Percentiles rank a stretch among this genome's conserved stretches.
These are phyloP conservation scores for Drosophila sulfurigaster DNA, from an alignment of 1,140 invertebrate species.

Conservation along the genomic window DNA sequence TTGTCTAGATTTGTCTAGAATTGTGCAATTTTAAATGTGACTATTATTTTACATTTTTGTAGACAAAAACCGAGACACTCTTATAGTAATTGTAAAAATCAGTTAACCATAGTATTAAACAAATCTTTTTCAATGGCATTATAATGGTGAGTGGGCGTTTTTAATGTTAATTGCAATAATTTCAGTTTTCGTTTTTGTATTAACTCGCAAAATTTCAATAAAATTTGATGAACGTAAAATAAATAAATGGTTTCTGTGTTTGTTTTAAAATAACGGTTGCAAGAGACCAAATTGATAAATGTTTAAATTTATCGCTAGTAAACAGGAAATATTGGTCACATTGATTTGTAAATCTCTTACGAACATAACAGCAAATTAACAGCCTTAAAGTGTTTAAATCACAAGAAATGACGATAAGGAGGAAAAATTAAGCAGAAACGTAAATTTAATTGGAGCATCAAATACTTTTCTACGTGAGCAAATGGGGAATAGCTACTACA, in stretches of 20 bases:
- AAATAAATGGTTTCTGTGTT: conserved; percentile 14
- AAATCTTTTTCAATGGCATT: conserved; percentile 76
- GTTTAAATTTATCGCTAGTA: not conserved
- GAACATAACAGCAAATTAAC: no score
- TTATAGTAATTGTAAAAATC: conserved; percentile 76
- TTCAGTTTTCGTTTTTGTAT: conserved; percentile 78
- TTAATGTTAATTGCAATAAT: conserved; percentile 78
- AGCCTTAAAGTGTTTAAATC: no score
- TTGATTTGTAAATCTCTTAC: no score
- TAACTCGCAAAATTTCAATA: conserved; percentile 81
- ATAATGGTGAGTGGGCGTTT: conserved; percentile 73
- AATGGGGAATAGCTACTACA: no score
- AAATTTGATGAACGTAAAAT: conserved; percentile 79
- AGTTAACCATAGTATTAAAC: conserved; percentile 81
- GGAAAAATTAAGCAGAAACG: no score
- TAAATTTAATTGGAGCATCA: no score
- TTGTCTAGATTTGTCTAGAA: conserved; percentile 70
- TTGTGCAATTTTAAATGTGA: conserved; percentile 80
- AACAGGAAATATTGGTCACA: no score
- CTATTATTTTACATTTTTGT: conserved; percentile 81
- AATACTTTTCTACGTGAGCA: no score
- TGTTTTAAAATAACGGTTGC: not conserved
- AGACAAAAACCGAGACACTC: conserved; percentile 71
- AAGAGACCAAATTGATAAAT: no score
- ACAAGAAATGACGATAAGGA: no score